phyloP scores from a whole-genome alignment of 2,113 vertebrate genomes.

The Donacobius atricapilla region DNA sequence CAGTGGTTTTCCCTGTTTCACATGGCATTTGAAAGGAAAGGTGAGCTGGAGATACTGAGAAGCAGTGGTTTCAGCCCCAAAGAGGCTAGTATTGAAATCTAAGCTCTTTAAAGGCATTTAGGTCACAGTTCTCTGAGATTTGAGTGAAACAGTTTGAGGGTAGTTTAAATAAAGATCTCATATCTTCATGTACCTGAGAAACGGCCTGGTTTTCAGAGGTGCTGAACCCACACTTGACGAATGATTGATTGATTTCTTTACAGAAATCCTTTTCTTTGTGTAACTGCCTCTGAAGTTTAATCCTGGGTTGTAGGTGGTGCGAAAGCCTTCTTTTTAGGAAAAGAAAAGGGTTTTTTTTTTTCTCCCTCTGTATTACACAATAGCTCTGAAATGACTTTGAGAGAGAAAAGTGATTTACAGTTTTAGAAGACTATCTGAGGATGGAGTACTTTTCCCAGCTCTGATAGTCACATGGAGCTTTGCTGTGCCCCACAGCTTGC shows the following conservation, averaged over 20 bases:
- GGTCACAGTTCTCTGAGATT: not conserved
- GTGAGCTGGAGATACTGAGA: not conserved
- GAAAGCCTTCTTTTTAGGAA: constrained; percentile 33
- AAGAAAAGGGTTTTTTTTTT: not conserved
- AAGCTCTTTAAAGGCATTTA: not conserved
- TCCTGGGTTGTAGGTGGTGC: constrained; percentile 57
- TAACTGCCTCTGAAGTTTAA: constrained; percentile 29
- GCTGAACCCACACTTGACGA: constrained; percentile 49
- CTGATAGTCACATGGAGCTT: not conserved
- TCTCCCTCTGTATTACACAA: constrained; percentile 8
- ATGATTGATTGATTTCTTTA: constrained; percentile 58
- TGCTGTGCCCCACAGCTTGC: not conserved
- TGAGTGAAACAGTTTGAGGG: not conserved
- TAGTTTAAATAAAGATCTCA: constrained; percentile 42
- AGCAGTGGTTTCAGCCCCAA: not conserved
- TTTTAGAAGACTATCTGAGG: not conserved
- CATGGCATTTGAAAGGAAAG: not conserved
- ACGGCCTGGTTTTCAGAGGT: constrained; percentile 50
- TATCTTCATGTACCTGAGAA: constrained; percentile 48
- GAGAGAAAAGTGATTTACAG: not conserved
- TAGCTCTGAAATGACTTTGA: not conserved
- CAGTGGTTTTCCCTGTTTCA: not conserved
- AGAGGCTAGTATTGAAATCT: not conserved
- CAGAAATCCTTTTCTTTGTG: constrained; percentile 41
- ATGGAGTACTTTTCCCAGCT: not conserved